Base-by-base conservation (phyloP, 2,797 vertebrate genomes). In the Holocentrus rufus region DNA sequence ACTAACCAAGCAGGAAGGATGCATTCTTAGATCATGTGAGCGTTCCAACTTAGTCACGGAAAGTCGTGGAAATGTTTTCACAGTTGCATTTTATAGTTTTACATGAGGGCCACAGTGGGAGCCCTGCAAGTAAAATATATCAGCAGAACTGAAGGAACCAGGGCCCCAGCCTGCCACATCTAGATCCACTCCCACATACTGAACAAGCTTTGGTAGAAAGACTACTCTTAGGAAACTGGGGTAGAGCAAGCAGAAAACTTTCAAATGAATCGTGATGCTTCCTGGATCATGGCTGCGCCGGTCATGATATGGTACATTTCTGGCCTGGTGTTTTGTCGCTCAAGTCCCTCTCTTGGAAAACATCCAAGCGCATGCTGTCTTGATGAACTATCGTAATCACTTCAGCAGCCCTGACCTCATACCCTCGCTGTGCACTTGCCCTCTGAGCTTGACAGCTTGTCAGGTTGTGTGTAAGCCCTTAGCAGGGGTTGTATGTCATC, bases 371-470 rank as follows among this genome's bases (percentile, higher is more conserved):
- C 66, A n/a, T 18, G 47, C 22, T 14, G 4, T n/a, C 47, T 34
- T 1, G 2, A 61, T 49, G 60, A 47, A 20, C 36, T 42, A 18
- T 17, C 23, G n/a, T 31, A 76, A 75, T 81, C 75, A 55, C 69
- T 57, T 76, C 74, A 53, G 34, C 11, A 11, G 0, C 70, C 81
- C 66, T 52, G 2, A 64, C 75, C 69, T 36, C 0, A 10, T 71
- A 73, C 57, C 74, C 55, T n/a, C 18, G 46, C 72, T 30, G 76
- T 70, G 39, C 18, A 31, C 59, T 69, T 50, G 63, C 68, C 56
- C 72, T 66, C 27, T 1, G 55, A 80, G 77, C 74, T 39, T 49
- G 58, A 27, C 65, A 58, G 50, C 78, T 74, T 63, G 65, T 79
- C 76, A 74, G 62, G 46, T 56, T 46, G 39, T 17, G 2, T 64